phyloP scores from a whole-genome alignment of 1,140 invertebrate genomes.

The Macrosteles quadrilineatus region DNA sequence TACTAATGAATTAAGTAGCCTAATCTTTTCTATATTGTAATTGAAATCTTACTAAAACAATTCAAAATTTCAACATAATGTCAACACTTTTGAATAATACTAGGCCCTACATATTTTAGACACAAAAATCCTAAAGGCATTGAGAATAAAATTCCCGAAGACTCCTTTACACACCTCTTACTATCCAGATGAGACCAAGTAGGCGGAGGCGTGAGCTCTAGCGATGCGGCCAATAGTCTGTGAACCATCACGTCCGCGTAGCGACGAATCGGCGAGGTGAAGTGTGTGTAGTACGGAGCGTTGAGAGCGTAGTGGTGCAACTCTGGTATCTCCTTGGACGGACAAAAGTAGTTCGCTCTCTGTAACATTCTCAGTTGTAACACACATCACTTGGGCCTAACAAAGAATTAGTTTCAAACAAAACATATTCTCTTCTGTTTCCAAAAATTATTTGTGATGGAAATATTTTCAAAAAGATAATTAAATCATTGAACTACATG shows the following conservation, averaged over 20 bases:
- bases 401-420: constrained; percentile 26
- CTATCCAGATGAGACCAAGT: constrained; percentile 57
- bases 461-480: too few species aligned
- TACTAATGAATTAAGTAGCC: too few species aligned
- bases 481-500: too few species aligned
- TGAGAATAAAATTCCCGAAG: too few species aligned
- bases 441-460: too few species aligned
- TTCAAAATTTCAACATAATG: too few species aligned
- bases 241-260: constrained; percentile 95
- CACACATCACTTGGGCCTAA: constrained; percentile 27
- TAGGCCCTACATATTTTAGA: too few species aligned
- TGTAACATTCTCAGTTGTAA: constrained; percentile 45
- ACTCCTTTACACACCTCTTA: constrained; percentile 47
- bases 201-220: constrained; percentile 57
- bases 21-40: too few species aligned
- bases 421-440: not conserved
- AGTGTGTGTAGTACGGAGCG: constrained; percentile 90
- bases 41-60: too few species aligned
- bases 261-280: constrained; percentile 92
- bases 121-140: too few species aligned
- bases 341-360: constrained; percentile 64
- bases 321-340: constrained; percentile 54
- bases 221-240: constrained; percentile 60
- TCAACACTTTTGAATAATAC: too few species aligned
- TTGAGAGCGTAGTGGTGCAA: constrained; percentile 85